Evolutionary conservation across 2,888 invertebrate species (phyloP).

Genomic region (Parnassius mnemosyne): DNA sequence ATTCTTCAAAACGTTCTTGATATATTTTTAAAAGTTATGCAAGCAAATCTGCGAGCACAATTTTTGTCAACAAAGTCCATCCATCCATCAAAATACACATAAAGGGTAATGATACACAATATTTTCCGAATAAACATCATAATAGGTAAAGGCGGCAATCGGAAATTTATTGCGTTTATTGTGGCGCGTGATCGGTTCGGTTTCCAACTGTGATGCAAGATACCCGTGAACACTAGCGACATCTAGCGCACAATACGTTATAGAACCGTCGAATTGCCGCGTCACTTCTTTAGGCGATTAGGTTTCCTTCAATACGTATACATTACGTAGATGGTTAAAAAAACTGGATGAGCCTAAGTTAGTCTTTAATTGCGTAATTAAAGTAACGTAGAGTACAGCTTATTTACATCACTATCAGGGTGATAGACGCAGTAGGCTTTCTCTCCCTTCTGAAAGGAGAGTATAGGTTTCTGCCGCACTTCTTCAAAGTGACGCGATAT

Average conservation of each 20-base stretch:
- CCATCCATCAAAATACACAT: not conserved
- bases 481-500: too few relatives aligned
- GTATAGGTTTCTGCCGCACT: too few relatives aligned
- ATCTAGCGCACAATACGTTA: constrained; percentile 40
- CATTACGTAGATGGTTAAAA: constrained; percentile 34
- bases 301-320: constrained; percentile 70
- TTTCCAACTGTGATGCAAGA: constrained; percentile 17
- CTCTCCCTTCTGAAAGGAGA: too few relatives aligned
- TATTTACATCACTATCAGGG: too few relatives aligned
- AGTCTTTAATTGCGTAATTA: not conserved
- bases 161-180: constrained; percentile 25
- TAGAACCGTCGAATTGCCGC: constrained; percentile 54
- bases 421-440: too few relatives aligned
- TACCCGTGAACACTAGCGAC: constrained; percentile 20
- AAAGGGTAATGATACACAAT: constrained; percentile 15
- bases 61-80: too few relatives aligned
- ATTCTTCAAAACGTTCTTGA: too few relatives aligned
- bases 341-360: constrained; percentile 37
- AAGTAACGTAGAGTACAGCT: too few relatives aligned
- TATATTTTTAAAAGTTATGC: too few relatives aligned
- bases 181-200: constrained; percentile 7
- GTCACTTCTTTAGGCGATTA: constrained; percentile 77
- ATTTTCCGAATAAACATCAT: constrained; percentile 23
- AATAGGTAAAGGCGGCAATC: constrained; percentile 17
- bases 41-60: too few relatives aligned